Base-by-base conservation (phyloP, 2,797 vertebrate genomes). In the Florisuga fusca region DNA sequence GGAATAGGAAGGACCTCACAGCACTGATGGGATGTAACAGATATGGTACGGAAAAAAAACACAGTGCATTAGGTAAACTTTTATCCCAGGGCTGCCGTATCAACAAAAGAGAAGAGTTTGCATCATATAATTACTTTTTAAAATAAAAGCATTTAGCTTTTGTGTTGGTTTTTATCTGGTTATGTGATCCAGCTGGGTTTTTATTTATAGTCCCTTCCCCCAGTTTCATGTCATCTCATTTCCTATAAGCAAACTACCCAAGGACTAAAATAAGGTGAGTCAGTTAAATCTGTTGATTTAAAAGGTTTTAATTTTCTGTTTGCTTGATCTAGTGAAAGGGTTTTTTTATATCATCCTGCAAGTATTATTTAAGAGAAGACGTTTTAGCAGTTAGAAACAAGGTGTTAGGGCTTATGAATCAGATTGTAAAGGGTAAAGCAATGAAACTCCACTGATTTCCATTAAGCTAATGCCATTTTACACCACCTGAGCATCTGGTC, bases 401-500 rank as follows among this genome's bases (percentile, higher is more conserved):
- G 54, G 41, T 61, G 55, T 76, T 0, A 0, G 33, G 10, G 7
- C 34, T 82, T 89, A 59, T 76, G 78, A 82, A 91, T 73, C 67
- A 87, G 63, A 55, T 84, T 0, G 0, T 82, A 87, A 89, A 84
- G 36, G 38, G 36, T 66, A 92, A 84, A 94, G 59, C 48, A 91
- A 82, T 34, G 72, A 87, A 72, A 74, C 34, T 79, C 50, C 38
- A 50, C 67, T 46, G 55, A 46, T 63, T 82, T 87, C 38, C 36
- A 34, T 4, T 16, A 87, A 82, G 61, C n/a, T 69, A 36, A 85
- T 87, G 43, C 23, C 16, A 43, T 89, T 89, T 94, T 92, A 92
- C 59, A 89, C 63, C 75, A 84, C 33, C 33, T 89, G 78, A 92
- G 89, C 78, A 89, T 81, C 78, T 92, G 74, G 38, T 84, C 43